Evolutionary conservation across 1,140 invertebrate species (phyloP).

Genomic region (Tachypleus tridentatus): DNA sequence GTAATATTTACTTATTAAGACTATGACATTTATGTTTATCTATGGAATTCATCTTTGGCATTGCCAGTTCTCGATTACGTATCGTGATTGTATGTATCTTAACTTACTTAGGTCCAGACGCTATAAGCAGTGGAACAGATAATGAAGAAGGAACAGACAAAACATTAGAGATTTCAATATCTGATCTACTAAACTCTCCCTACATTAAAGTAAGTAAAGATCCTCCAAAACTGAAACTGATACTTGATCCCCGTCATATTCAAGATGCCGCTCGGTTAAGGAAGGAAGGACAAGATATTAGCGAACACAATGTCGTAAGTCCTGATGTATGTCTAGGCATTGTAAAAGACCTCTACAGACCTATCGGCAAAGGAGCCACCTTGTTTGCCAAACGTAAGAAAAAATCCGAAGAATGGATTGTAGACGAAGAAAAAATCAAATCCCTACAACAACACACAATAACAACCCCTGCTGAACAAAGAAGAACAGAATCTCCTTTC

Average conservation of each 20-base stretch:
- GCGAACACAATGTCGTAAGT: conserved; percentile 47
- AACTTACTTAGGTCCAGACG: no score
- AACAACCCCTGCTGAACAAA: no score
- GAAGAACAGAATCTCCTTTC: no score
- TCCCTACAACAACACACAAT: neutral
- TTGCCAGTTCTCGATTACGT: no score
- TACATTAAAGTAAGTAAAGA: conserved; percentile 14
- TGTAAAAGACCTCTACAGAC: conserved; percentile 60
- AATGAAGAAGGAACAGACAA: neutral
- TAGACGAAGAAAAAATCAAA: conserved; percentile 50
- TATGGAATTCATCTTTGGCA: no score
- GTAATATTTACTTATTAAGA: no score
- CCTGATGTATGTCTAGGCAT: conserved; percentile 55
- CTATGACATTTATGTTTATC: no score
- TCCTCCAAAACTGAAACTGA: conserved; percentile 50
- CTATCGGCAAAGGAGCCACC: conserved; percentile 65
- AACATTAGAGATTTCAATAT: neutral
- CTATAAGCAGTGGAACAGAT: neutral
- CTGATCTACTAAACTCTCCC: conserved; percentile 12
- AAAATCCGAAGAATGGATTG: conserved; percentile 72
- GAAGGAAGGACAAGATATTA: conserved; percentile 42
- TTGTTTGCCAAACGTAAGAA: conserved; percentile 75
- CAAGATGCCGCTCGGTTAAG: conserved; percentile 49
- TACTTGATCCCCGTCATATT: conserved; percentile 66
- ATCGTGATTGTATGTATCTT: no score